Conservation (phyloP, 2,113 vertebrate species). For the Forbesichthys agassizii region DNA sequence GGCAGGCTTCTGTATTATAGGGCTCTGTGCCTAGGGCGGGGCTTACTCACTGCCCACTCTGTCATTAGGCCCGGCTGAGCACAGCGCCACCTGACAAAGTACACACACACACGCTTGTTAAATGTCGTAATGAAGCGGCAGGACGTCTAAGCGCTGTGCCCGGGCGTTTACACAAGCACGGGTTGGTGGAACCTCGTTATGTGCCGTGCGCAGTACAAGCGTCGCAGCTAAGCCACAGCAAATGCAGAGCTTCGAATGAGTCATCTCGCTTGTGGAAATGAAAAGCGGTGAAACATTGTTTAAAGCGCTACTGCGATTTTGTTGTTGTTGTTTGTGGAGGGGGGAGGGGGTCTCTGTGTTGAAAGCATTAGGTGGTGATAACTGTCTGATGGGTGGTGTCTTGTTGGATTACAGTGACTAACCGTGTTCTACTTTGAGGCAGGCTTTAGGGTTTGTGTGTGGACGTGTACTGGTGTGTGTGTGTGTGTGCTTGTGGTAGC, state of each 20-base stretch:
- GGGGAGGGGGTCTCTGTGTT: slow-evolving; percentile 3
- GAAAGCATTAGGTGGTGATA: slow-evolving; percentile 40
- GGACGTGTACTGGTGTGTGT: slow-evolving; percentile 6
- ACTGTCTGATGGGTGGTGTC: neutral
- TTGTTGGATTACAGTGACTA: neutral
- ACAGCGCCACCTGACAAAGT: slow-evolving; percentile 55
- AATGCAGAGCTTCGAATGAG: slow-evolving; percentile 7
- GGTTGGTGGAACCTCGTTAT: slow-evolving; percentile 1
- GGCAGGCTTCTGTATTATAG: slow-evolving; percentile 65
- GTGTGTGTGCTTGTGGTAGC: slow-evolving; percentile 4
- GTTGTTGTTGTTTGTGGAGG: slow-evolving; percentile 2
- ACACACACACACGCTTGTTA: slow-evolving; percentile 33
- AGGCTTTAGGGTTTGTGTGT: neutral
- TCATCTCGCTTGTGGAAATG: slow-evolving; percentile 20
- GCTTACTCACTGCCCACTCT: slow-evolving; percentile 54
- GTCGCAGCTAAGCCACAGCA: slow-evolving; percentile 7
- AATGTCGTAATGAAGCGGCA: slow-evolving; percentile 22
- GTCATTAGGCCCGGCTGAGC: slow-evolving; percentile 64
- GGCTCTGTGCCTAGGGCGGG: slow-evolving; percentile 63
- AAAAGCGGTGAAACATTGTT: neutral
- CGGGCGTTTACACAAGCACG: neutral
- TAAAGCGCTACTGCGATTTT: slow-evolving; percentile 25
- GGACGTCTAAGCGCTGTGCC: too few relatives aligned
- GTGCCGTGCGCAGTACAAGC: slow-evolving; percentile 4
- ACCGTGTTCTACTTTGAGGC: too few relatives aligned